Base-by-base conservation (phyloP, 2,888 invertebrate genomes). In the Hybos culiciformis region DNA sequence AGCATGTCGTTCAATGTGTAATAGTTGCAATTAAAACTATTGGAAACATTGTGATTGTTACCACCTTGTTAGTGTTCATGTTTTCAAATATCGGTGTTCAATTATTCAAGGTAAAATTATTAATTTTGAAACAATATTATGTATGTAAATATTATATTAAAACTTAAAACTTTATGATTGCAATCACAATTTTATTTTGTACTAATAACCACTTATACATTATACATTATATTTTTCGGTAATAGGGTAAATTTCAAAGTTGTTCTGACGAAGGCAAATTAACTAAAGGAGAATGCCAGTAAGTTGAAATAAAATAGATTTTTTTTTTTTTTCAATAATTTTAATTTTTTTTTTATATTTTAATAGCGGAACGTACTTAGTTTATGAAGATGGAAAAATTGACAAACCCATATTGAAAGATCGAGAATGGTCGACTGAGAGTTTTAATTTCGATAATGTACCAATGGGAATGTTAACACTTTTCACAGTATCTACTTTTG, bases 1-100 rank as follows among this genome's bases (percentile, higher is more conserved):
- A 97, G 92, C 96, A 97, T 78, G 97, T 98, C 74, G 97, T 98
- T 67, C 96, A 97, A 80, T 98, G 97, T 80, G 97, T 94, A 76
- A 91, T 93, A 76, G 93, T 93, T 74, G 93, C 93, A 63, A 87
- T 94, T 73, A 91, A 91, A 80, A 94, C 93, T 66, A 94, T 94
- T 77, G 96, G 96, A 72, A 97, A 97, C 82, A 97, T 97, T 73
- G 93, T 97, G 85, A 80, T 98, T 82, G 97, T 98, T 74, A 97
- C 97, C 69, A 93, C 93, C 78, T 87, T 98, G 70, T 88, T 98
- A 70, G 91, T 96, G 81, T 98, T 98, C 80, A 97, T 98, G 96
- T 98, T 98, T 73, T 96, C 97, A 74, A 96, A 96, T 70, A 97
- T 98, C 72, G 97, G 97, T 75, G 97, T 98, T 70, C 97, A 98